Conservation (phyloP, 2,797 vertebrate genomes). For the Strix occidentalis region DNA sequence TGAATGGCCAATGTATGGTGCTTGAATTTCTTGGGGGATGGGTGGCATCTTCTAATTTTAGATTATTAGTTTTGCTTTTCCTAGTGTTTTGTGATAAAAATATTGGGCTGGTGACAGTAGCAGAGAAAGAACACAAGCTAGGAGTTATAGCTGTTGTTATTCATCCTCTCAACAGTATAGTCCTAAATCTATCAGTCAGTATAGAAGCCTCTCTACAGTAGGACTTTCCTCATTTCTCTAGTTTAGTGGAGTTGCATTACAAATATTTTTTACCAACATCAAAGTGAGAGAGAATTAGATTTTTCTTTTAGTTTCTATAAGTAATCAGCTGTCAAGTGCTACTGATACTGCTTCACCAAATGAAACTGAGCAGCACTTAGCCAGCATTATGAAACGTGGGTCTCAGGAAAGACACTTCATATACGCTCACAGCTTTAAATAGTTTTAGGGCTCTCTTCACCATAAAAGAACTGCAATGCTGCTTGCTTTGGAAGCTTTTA, state of each 20-base stretch:
- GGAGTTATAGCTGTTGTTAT: not conserved
- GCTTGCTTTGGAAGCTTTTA: not conserved
- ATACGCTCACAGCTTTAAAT: constrained; percentile 40
- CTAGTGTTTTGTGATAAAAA: not conserved
- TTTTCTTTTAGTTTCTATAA: constrained; percentile 42
- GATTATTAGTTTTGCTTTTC: not conserved
- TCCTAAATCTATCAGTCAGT: not conserved
- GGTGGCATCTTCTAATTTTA: not conserved
- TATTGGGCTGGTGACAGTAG: not conserved
- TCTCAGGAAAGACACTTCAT: constrained; percentile 54
- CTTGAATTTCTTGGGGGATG: not conserved
- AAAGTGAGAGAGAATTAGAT: not conserved
- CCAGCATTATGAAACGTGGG: constrained; percentile 32
- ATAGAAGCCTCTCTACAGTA: not conserved
- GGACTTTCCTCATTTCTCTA: not conserved
- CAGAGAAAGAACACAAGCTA: not conserved
- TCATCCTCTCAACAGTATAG: not conserved
- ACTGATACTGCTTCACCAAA: constrained; percentile 35
- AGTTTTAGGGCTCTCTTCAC: constrained; percentile 49
- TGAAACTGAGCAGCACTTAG: constrained; percentile 50
- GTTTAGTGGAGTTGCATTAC: not conserved
- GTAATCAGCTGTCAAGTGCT: constrained; percentile 54
- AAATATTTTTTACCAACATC: not conserved
- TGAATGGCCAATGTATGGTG: not conserved
- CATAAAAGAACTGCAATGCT: constrained; percentile 6